Base-by-base conservation (phyloP, 2,113 vertebrate species). In the Planiliza haematocheilus region DNA sequence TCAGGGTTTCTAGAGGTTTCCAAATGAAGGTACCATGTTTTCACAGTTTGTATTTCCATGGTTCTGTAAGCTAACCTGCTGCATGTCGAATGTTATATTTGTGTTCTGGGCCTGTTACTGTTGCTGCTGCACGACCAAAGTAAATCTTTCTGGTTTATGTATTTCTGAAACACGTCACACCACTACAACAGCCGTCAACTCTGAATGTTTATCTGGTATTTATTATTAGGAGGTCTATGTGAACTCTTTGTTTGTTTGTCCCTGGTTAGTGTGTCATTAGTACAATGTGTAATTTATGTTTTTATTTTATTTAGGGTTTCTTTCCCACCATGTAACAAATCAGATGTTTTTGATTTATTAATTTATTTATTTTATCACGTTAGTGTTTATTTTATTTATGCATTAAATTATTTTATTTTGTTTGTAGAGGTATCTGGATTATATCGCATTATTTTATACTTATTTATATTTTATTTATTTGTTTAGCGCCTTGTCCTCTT, bases 321-420 rank as follows among this genome's bases (percentile, higher is more conserved):
- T 42, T 60, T 21, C 11, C 14, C 34, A 10, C 20, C 38, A 61
- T 16, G 50, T 58, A 21, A n/a, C n/a, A 39, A 53, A 10, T 57
- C 4, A 8, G 65, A 30, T 48, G 12, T 51, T 30, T 80, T 66
- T 66, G 7, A 38, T 70, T 60, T 67, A 16, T 79, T 59, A 36
- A 43, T 58, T 73, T 65, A 63, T 83, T 89, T 87, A 73, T 82
- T 81, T 81, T 59, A 16, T 49, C 2, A 41, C 59, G 45, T 48
- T 75, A 59, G 39, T 3, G 4, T 87, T 81, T 73, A 17, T 84
- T 80, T 90, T 85, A 91, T 91, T 91, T 88, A 90, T 92, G 30
- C 21, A 53, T 89, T 90, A 70, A 75, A 51, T 85, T 86, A 80
- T 88, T 70, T 70, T 86, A 80, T 88, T 85, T 30, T 70, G 66